Percentiles rank a stretch among this genome's conserved stretches.
These are phyloP conservation scores for Sphenopsis melanotis DNA, from an alignment of 2,797 vertebrate genomes.

Conservation along the genomic window DNA sequence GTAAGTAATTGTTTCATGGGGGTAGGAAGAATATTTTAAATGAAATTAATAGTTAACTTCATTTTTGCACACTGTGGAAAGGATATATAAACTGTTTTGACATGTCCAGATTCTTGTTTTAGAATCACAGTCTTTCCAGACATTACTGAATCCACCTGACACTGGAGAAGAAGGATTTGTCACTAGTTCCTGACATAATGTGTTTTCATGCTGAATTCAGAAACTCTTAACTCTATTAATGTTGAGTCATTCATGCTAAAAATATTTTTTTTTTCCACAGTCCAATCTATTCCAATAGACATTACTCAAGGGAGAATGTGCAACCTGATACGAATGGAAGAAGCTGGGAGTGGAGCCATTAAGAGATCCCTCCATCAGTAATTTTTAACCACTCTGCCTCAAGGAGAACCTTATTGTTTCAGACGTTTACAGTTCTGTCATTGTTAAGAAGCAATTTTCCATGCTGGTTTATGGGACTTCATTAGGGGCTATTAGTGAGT, in stretches of 20 bases:
- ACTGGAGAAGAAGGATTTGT: conserved; percentile 39
- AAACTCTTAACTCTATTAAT: not conserved
- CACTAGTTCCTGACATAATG: conserved; percentile 37
- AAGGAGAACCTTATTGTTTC: not conserved
- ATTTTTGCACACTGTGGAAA: conserved; percentile 14
- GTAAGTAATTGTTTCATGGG: not conserved
- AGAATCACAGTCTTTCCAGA: conserved; percentile 46
- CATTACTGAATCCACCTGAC: conserved; percentile 53
- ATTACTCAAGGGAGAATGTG: not conserved
- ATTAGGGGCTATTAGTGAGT: not conserved
- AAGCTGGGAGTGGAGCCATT: not conserved
- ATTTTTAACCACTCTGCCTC: not conserved
- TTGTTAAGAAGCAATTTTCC: not conserved
- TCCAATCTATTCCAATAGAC: not conserved
- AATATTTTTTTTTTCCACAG: conserved; percentile 19
- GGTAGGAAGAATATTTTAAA: not conserved
- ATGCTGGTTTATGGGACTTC: not conserved
- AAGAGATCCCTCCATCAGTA: not conserved
- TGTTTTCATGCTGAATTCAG: conserved; percentile 39
- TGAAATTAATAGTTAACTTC: not conserved
- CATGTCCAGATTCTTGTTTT: conserved; percentile 13
- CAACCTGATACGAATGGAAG: not conserved
- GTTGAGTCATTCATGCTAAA: conserved; percentile 3
- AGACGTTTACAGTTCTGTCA: not conserved
- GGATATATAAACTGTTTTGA: conserved; percentile 45